These are phyloP conservation scores for Pantherophis guttatus DNA, from an alignment of 2,113 vertebrate genomes.

Conservation along the genomic window DNA sequence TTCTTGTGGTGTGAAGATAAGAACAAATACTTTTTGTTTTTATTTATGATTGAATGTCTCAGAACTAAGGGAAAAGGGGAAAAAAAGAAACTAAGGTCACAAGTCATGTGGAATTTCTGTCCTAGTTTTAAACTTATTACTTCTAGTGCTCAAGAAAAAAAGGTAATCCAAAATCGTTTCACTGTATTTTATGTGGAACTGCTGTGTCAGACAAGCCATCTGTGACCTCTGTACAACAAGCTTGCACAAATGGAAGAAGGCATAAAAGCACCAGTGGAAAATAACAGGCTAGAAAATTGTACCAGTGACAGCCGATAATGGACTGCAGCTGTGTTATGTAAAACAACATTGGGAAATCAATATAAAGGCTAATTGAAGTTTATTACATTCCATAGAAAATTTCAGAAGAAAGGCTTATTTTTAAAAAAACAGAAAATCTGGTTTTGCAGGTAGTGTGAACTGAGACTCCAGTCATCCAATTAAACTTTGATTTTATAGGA, in stretches of 20 bases:
- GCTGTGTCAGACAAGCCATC: constrained; percentile 2
- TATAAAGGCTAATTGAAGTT: not conserved
- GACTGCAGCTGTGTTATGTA: constrained; percentile 12
- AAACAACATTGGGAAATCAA: not conserved
- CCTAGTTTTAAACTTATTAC: not conserved
- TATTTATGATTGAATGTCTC: not conserved
- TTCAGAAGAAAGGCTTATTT: not conserved
- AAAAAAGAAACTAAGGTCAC: not conserved
- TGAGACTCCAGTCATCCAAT: not conserved
- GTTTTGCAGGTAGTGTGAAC: not conserved
- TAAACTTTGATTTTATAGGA: not conserved
- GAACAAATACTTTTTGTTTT: not conserved
- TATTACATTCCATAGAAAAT: not conserved
- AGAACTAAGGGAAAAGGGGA: not conserved
- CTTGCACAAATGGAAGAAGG: not conserved
- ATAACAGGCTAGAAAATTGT: not conserved
- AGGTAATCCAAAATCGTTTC: not conserved
- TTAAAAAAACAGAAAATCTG: not conserved
- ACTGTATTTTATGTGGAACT: not conserved
- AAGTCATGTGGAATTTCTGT: not conserved
- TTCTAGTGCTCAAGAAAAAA: not conserved
- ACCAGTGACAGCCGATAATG: constrained; percentile 8
- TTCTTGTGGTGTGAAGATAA: not conserved
- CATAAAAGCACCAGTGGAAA: not conserved
- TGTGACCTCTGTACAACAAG: not conserved